Base-by-base conservation (phyloP, 2,888 invertebrate genomes). In the Glaucopsyche alexis region DNA sequence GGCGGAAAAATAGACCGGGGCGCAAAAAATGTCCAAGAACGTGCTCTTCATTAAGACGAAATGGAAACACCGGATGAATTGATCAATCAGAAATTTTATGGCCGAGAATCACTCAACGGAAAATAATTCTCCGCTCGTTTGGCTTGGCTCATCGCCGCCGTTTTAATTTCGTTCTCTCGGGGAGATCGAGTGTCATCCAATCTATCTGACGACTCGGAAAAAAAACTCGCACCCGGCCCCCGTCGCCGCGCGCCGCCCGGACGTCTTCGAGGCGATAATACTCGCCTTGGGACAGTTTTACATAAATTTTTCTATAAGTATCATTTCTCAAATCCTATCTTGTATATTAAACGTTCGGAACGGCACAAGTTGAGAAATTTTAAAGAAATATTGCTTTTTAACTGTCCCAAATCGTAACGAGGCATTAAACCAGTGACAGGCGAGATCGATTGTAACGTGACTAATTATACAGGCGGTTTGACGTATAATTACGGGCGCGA, bases 61-160 rank as follows among this genome's bases (percentile, higher is more conserved):
- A 89, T 87, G 87, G 88, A 84, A 89, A 89, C 88, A 88, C 85
- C 86, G 89, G 85, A 93, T 91, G 91, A 91, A 93, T 93, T 93
- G 93, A 93, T 93, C 93, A 91, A 91, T 92, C 91, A 91, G 88
- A 90, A 90, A 88, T 91, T 93, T 92, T 91, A 91, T 91, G 91
- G 90, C 83, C 87, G 83, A 85, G 90, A 92, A 93, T 93, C 92
- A 93, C 92, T 92, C 91, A 93, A 89, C 90, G 91, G 89, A 90
- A 91, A 91, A 91, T 91, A 91, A 91, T 91, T 89, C 89, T 85
- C 84, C 85, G 87, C 88, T 88, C 87, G 86, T 90, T 89, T 85
- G 87, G 86, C 86, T 85, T 84, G 91, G 90, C 88, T 90, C 91
- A 90, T 91, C 89, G 90, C 89, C 87, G 87, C 85, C 89, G 88